phyloP scores from a whole-genome alignment of 2,888 invertebrate genomes.

The Cephus pygmeus region DNA sequence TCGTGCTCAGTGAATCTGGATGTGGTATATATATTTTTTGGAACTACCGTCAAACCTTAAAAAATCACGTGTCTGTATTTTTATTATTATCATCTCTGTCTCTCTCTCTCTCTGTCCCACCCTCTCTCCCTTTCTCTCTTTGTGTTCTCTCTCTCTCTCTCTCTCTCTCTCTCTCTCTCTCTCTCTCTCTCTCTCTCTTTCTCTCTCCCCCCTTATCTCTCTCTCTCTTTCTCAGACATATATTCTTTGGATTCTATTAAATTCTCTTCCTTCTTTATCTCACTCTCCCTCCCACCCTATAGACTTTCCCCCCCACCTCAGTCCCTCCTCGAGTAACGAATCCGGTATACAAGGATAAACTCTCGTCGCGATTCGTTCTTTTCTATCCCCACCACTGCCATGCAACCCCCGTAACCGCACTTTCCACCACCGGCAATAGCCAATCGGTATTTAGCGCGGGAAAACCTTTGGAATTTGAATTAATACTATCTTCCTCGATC shows the following conservation, averaged over 20 bases:
- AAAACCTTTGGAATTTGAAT: background rate
- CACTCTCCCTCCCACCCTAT: constrained; percentile 2
- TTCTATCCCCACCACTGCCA: background rate
- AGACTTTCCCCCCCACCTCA: background rate
- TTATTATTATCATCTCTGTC: background rate
- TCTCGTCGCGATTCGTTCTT: background rate
- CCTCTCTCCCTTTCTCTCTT: no score
- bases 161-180: no score
- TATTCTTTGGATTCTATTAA: background rate
- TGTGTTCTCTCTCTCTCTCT: background rate
- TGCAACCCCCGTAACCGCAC: background rate
- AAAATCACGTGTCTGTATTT: background rate
- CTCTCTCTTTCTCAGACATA: background rate
- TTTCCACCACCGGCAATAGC: background rate
- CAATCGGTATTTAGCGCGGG: background rate
- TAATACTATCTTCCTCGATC: background rate
- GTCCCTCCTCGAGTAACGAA: background rate
- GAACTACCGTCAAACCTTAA: background rate
- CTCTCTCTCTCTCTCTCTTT: background rate
- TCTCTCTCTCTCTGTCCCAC: no score
- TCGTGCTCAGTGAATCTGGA: background rate
- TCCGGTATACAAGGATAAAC: background rate
- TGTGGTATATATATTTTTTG: background rate
- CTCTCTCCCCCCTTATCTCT: no score
- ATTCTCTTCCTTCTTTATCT: constrained; percentile 1